These are phyloP conservation scores for Notarius lentiginosus DNA, from an alignment of 2,113 vertebrate genomes.

Conservation along the genomic window DNA sequence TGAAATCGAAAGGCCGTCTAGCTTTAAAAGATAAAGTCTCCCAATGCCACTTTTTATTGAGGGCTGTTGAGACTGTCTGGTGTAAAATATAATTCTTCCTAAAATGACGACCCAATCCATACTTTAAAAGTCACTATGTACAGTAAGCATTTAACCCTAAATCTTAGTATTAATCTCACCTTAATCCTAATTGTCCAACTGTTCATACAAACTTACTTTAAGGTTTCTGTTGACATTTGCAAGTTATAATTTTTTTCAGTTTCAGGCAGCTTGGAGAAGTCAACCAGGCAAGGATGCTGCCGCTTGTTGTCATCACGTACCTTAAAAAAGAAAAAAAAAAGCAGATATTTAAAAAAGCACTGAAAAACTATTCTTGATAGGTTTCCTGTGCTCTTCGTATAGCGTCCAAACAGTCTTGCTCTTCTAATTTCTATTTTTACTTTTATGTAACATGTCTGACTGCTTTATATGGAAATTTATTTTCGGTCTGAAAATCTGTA, in stretches of 20 bases:
- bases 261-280: conserved; percentile 93
- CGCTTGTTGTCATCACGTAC: conserved; percentile 96
- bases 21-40: background rate
- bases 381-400: background rate
- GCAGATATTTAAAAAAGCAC: background rate
- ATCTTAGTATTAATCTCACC: background rate
- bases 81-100: background rate
- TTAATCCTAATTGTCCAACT: background rate
- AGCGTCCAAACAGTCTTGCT: background rate
- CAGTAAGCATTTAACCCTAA: background rate
- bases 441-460: background rate
- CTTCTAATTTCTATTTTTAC: background rate
- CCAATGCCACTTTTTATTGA: background rate
- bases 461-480: background rate
- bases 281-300: conserved; percentile 95
- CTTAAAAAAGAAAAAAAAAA: conserved; percentile 65
- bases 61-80: background rate
- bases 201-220: conserved; percentile 79
- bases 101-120: no score
- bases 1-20: no score
- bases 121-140: background rate
- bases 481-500: background rate
- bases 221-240: conserved; percentile 98
- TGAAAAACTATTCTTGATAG: background rate
- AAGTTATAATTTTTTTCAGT: conserved; percentile 98